phyloP scores from a whole-genome alignment of 2,888 invertebrate species.

The Nyleta sp. region DNA sequence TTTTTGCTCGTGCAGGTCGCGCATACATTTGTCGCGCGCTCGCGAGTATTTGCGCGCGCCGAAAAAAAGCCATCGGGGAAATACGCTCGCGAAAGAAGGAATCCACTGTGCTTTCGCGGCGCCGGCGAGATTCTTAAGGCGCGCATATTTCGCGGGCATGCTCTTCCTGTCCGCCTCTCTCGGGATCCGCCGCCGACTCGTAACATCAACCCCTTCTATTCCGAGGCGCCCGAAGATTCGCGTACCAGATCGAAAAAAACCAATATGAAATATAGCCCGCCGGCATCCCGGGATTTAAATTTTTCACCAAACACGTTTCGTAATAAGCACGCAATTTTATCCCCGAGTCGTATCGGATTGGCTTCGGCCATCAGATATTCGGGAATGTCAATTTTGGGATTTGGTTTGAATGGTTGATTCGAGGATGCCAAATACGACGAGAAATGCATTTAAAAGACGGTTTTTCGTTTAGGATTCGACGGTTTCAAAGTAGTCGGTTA shows the following conservation, averaged over 20 bases:
- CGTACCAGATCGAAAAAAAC: conserved; percentile 54
- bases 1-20: neutral
- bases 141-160: conserved; percentile 75
- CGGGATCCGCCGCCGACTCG: conserved; percentile 68
- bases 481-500: too few relatives aligned
- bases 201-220: conserved; percentile 60
- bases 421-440: conserved; percentile 1
- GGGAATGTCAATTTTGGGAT: conserved; percentile 30
- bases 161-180: conserved; percentile 69
- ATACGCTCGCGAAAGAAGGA: too few relatives aligned
- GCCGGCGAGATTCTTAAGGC: conserved; percentile 70
- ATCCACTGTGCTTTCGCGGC: too few relatives aligned
- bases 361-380: conserved; percentile 11
- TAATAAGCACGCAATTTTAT: conserved; percentile 47
- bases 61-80: too few relatives aligned
- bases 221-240: conserved; percentile 45
- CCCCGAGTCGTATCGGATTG: conserved; percentile 25
- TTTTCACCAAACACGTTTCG: conserved; percentile 48
- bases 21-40: too few relatives aligned
- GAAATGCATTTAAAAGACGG: neutral
- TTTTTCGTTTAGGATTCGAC: too few relatives aligned
- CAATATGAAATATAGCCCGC: conserved; percentile 47
- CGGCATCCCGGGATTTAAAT: conserved; percentile 36
- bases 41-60: too few relatives aligned
- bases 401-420: conserved; percentile 28